These are phyloP conservation scores for Hippocampus barbouri DNA, from an alignment of 2,113 vertebrate species.

Conservation along the genomic window DNA sequence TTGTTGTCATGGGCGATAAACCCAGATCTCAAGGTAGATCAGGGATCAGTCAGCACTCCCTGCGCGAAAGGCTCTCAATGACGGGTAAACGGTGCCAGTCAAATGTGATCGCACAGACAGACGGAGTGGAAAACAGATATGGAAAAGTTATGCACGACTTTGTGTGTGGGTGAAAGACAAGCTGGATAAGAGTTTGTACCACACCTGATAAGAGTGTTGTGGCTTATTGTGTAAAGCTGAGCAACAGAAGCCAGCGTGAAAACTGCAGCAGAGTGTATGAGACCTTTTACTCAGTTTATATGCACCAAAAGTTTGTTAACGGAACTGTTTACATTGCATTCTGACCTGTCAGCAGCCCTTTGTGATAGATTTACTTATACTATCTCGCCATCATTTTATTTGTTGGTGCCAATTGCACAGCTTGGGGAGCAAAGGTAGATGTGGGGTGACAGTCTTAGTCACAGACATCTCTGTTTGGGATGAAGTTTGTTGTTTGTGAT, in stretches of 20 bases:
- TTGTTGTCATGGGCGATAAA: constrained; percentile 41
- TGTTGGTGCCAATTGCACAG: neutral
- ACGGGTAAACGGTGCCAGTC: constrained; percentile 41
- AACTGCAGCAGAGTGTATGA: constrained; percentile 7
- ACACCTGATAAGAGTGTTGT: constrained; percentile 32
- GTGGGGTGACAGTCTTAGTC: neutral
- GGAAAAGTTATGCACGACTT: constrained; percentile 1
- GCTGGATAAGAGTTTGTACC: constrained; percentile 2
- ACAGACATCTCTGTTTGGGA: neutral
- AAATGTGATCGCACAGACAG: constrained; percentile 30
- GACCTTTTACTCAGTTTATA: neutral
- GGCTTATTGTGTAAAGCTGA: constrained; percentile 25
- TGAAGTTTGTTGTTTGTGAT: neutral
- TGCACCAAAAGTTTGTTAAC: neutral
- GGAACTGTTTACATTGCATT: neutral
- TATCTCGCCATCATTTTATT: neutral
- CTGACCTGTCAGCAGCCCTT: neutral
- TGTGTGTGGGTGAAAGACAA: neutral
- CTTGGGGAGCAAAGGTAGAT: neutral
- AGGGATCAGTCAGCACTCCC: constrained; percentile 34
- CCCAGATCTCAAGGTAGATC: constrained; percentile 60
- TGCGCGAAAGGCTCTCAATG: constrained; percentile 34
- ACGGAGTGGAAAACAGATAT: constrained; percentile 16
- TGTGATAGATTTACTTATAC: neutral
- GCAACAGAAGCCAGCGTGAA: constrained; percentile 21